Conservation (phyloP, 35 echinoderm and acorn worm genomes). For the Stichopus chloronotus region DNA sequence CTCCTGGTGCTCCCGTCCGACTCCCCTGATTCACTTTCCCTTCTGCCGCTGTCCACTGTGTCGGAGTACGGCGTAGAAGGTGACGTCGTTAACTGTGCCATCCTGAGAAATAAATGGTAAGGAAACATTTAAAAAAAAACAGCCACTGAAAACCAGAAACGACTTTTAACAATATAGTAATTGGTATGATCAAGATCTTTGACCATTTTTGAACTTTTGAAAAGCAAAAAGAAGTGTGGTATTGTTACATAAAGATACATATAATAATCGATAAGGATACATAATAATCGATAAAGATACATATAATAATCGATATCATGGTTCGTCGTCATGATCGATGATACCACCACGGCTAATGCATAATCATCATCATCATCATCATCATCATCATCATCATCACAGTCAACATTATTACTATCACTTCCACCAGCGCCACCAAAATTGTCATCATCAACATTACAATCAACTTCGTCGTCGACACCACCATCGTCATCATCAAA, state of each 20-base stretch:
- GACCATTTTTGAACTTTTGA: no score
- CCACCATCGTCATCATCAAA: slow-evolving; percentile 30
- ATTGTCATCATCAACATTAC: background rate
- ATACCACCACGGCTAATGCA: no score
- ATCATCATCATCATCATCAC: slow-evolving; percentile 55
- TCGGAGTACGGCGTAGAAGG: slow-evolving; percentile 59
- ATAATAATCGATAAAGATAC: no score
- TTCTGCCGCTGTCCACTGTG: slow-evolving; percentile 40
- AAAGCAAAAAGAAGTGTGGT: no score
- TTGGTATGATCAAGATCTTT: no score
- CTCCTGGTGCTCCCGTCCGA: slow-evolving; percentile 34
- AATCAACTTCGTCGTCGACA: background rate
- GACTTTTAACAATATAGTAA: no score
- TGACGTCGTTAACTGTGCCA: slow-evolving; percentile 79
- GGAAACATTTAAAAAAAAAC: background rate
- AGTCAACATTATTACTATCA: slow-evolving; percentile 14
- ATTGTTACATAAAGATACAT: no score
- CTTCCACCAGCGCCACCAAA: background rate
- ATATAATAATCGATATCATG: no score
- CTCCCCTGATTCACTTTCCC: slow-evolving; percentile 39
- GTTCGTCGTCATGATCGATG: no score
- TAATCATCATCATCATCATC: slow-evolving; percentile 35
- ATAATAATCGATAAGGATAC: no score
- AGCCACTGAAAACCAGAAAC: no score
- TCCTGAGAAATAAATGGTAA: slow-evolving; percentile 11